Percentiles rank a stretch among this genome's conserved stretches.
phyloP scores from a whole-genome alignment of 2,888 invertebrate species.

The Drosophila hamatofila region DNA sequence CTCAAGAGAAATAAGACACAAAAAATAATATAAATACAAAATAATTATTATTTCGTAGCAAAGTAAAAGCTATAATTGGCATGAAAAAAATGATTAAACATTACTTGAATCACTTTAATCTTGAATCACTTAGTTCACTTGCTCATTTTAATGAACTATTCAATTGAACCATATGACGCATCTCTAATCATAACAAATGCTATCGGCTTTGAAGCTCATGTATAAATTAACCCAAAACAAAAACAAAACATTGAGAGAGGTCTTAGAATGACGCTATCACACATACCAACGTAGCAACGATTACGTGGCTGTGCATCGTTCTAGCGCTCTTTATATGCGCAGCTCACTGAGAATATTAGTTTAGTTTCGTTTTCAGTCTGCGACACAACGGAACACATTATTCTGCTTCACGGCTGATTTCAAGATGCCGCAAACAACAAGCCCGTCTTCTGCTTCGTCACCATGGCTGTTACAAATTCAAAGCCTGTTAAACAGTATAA shows the following conservation, averaged over 20 bases:
- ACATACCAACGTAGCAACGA: constrained; percentile 9
- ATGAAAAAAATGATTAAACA: too few species aligned
- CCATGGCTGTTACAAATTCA: constrained; percentile 77
- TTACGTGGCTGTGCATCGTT: constrained; percentile 40
- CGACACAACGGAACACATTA: constrained; percentile 1
- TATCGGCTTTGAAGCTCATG: constrained; percentile 4
- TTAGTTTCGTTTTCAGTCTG: constrained; percentile 34
- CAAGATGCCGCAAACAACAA: constrained; percentile 51
- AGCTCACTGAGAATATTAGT: background rate
- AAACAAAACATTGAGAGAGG: constrained; percentile 17
- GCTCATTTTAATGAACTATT: background rate
- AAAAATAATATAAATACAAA: too few species aligned
- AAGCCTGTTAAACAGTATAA: constrained; percentile 80
- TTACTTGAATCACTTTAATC: too few species aligned
- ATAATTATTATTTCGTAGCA: too few species aligned
- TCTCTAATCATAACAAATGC: constrained; percentile 14
- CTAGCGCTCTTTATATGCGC: constrained; percentile 17
- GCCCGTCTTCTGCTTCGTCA: constrained; percentile 5
- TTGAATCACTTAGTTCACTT: too few species aligned
- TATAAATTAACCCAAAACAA: constrained; percentile 8
- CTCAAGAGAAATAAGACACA: too few species aligned
- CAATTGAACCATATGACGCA: background rate
- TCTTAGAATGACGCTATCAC: constrained; percentile 4
- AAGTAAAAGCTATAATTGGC: too few species aligned
- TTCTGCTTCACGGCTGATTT: background rate